Evolutionary conservation across 2,797 vertebrate species (phyloP), one percentile per base, ranked within the genome.

Genomic region (Premnoplex brunnescens): DNA sequence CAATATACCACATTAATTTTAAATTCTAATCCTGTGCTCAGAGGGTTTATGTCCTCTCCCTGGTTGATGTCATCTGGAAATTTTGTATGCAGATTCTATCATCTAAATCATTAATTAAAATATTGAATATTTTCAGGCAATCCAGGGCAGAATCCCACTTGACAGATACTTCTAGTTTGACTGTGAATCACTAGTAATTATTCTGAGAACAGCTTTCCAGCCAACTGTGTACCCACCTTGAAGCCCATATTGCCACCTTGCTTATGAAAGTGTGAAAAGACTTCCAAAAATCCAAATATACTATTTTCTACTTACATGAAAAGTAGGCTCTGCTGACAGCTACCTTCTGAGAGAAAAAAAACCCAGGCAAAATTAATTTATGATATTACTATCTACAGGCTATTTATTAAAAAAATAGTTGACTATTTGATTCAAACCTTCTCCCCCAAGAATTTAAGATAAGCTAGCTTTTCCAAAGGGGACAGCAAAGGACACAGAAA

Each of bases 41-140:
- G 77, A 91, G 67, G 20, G 88, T 44, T 96, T 96, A 76, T 34
- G 62, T 95, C 71, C 74, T 85, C 81, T 87, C 85, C 64, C 83
- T 62, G 55, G 55, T 43, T 76, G 36, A 71, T 82, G 48, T 95
- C 80, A 88, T 95, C 85, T 89, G 63, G 67, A 95, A 94, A 93
- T 89, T 82, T 14, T 91, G 83, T 84, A 93, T 87, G 88, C 71
- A 78, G 76, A 90, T 93, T 95, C 86, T 74, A 91, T 78, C 71
- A 87, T 68, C 72, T 78, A 84, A 90, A 77, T 85, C 51, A 90
- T 88, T 96, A 95, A 95, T 97, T 95, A 97, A 95, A 96, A 95
- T 73, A 93, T 17, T 94, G n/a, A 93, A 91, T 95, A 86, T 95
- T 95, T 96, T 73, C 85, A 95, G 71, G 74, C 83, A 84, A 91